Percentiles rank a stretch among this genome's conserved stretches.
phyloP scores from a whole-genome alignment of 2,888 invertebrate species.

The Argyra leucocephala region DNA sequence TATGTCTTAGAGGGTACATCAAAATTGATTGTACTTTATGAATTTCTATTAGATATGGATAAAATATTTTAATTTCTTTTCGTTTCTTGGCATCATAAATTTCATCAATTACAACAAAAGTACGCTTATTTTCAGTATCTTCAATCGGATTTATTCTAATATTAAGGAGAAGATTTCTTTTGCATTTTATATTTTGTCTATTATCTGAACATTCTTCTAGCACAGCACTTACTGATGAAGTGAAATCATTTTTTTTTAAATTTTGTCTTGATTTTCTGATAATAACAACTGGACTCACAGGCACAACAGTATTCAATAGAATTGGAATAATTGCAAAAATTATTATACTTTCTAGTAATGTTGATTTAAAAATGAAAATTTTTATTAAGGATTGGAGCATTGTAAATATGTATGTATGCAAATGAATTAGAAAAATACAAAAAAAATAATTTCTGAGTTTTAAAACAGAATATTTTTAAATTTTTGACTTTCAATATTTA shows the following conservation, averaged over 20 bases:
- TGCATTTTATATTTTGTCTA: slow-evolving; percentile 20
- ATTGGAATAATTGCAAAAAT: no score
- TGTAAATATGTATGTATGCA: no score
- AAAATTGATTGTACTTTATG: slow-evolving; percentile 29
- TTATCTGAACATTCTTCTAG: slow-evolving; percentile 26
- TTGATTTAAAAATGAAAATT: no score
- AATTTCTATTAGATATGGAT: slow-evolving; percentile 32
- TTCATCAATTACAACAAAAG: slow-evolving; percentile 31
- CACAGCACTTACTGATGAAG: slow-evolving; percentile 27
- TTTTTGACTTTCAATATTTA: no score
- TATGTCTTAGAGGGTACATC: slow-evolving; percentile 29
- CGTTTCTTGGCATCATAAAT: slow-evolving; percentile 27
- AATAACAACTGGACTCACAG: background rate
- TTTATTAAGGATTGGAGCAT: no score
- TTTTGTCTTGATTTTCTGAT: background rate
- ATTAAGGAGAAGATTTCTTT: slow-evolving; percentile 29
- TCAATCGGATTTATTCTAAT: slow-evolving; percentile 28
- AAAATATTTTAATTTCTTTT: slow-evolving; percentile 28
- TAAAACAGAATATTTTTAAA: no score
- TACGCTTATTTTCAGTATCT: slow-evolving; percentile 25
- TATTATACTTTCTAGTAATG: no score
- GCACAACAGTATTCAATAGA: no score
- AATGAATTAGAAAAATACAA: no score
- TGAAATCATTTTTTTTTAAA: background rate
- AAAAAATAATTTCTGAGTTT: no score